These are phyloP conservation scores for Biston stratarius DNA, from an alignment of 2,888 invertebrate genomes.

Conservation along the genomic window DNA sequence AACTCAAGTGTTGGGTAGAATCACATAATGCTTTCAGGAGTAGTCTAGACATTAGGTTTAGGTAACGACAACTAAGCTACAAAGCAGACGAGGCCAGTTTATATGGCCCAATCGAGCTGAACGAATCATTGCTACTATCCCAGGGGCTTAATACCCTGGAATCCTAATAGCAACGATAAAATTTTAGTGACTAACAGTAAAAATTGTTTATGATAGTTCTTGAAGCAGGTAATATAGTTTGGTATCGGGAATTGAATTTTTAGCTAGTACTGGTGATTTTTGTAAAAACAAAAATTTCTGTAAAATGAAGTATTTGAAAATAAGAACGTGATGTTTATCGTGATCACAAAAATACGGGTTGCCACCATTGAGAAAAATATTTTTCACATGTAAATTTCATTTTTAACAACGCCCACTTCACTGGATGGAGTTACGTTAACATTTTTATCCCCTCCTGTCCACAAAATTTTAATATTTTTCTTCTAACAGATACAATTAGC, in stretches of 20 bases:
- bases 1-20: slow-evolving; percentile 13
- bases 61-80: slow-evolving; percentile 12
- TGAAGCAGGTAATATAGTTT: background rate
- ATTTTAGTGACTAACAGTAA: slow-evolving; percentile 17
- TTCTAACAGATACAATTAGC: no score
- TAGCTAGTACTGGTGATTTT: no score
- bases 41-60: slow-evolving; percentile 11
- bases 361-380: no score
- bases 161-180: slow-evolving; percentile 13
- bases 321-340: no score
- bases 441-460: no score
- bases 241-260: background rate
- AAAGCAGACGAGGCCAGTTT: slow-evolving; percentile 12
- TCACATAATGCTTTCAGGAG: slow-evolving; percentile 21
- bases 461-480: no score
- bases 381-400: background rate
- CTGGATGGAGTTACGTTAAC: no score
- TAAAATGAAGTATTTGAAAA: no score
- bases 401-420: background rate
- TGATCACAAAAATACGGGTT: no score
- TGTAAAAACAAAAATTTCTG: no score
- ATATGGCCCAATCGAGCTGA: slow-evolving; percentile 16
- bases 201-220: slow-evolving; percentile 5
- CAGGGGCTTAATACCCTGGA: background rate
- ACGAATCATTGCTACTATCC: slow-evolving; percentile 11